A percentile compares a stretch with the other conserved stretches of the same genome.
Conservation (phyloP, 2,888 invertebrate species). For the Loripinus fragilis region DNA sequence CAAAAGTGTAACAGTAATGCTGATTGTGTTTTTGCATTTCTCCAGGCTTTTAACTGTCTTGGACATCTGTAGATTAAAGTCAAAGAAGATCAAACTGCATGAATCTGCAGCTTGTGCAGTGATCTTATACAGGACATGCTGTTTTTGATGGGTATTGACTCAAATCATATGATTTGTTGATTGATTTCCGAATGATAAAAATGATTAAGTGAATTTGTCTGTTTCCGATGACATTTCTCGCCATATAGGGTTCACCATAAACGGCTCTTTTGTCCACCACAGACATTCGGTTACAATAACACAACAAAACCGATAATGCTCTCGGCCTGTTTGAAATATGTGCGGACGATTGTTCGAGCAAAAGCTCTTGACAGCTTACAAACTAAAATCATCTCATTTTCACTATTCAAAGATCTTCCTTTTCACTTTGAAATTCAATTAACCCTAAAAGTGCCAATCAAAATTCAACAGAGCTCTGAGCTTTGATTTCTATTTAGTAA, state of each 20-base stretch:
- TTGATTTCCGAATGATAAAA: constrained; percentile 23
- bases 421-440: constrained; percentile 21
- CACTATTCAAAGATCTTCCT: constrained; percentile 16
- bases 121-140: too few relatives aligned
- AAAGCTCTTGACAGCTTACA: constrained; percentile 11
- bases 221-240: constrained; percentile 16
- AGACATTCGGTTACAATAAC: constrained; percentile 23
- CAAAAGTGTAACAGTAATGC: too few relatives aligned
- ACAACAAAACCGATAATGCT: constrained; percentile 19
- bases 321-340: constrained; percentile 14
- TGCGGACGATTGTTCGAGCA: constrained; percentile 3
- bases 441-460: background rate
- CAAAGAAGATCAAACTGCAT: too few relatives aligned
- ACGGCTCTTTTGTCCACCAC: constrained; percentile 14
- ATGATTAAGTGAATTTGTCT: constrained; percentile 21
- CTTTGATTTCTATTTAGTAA: background rate
- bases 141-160: too few relatives aligned
- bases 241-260: constrained; percentile 4
- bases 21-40: too few relatives aligned
- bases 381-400: constrained; percentile 26
- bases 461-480: background rate
- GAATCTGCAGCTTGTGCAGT: too few relatives aligned
- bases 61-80: too few relatives aligned
- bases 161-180: constrained; percentile 19
- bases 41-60: too few relatives aligned